Evolutionary conservation across 2,888 invertebrate genomes (phyloP), one percentile per base, ranked within the genome.

Genomic region (Erebia epiphron): DNA sequence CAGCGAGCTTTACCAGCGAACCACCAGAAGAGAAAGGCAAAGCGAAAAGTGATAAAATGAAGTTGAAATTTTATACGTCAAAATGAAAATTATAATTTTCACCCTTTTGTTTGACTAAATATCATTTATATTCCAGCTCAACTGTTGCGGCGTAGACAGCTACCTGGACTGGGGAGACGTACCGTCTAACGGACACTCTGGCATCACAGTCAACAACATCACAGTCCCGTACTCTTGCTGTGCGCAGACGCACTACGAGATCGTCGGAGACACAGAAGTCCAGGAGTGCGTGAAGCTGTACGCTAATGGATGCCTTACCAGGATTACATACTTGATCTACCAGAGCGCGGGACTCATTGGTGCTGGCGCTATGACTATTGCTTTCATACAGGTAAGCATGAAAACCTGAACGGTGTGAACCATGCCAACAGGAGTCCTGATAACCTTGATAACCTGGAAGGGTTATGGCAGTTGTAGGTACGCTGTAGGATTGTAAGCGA

Each of bases 321-420:
- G 94, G 65, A 92, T 97, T 77, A 89, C 94, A 65, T 93, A 94
- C 77, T 86, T 96, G 73, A 91, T 96, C n/a, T 94, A 95, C 76
- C 95, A 96, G 83, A 96, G 96, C 82, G 95, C 96, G 43, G 94
- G 96, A 69, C 89, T 97, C 67, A 87, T 97, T 73, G 96, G 95
- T 3, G 96, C 96, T 65, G 97, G 96, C 5, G 96, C 96, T 5
- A 92, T 96, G 79, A 96, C 96, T n/a, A 96, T 97, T 72, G 96
- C 96, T 9, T 95, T 97, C 79, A 96, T 97, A 74, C 97, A 97
- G 95, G 96, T 96, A 83, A 21, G 43, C 57, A 46, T 43, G 35
- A 16, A 8, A 26, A 16, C 16, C 5, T 49, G 3, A 49, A 46
- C 35, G 2, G 26, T 26, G 2, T 26, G 26, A 26, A 26, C 26